Conservation (phyloP, 2,888 invertebrate genomes). For the Allacma fusca region DNA sequence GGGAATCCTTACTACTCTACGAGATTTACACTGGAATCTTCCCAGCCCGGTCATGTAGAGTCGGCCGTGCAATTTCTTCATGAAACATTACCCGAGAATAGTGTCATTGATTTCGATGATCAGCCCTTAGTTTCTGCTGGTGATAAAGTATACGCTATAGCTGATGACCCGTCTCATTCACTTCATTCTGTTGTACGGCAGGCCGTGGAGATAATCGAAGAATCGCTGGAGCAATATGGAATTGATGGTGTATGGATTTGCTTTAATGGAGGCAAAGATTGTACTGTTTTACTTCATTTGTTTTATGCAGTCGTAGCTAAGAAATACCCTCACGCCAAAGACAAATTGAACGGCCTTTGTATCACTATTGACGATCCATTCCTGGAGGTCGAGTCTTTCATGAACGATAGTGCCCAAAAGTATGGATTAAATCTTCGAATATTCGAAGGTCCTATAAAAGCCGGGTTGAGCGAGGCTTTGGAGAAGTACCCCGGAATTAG, state of each 20-base stretch:
- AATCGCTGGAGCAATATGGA: slow-evolving; percentile 72
- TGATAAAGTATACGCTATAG: slow-evolving; percentile 58
- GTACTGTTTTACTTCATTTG: slow-evolving; percentile 87
- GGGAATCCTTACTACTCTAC: slow-evolving; percentile 68
- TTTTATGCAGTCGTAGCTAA: slow-evolving; percentile 67
- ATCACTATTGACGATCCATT: slow-evolving; percentile 83
- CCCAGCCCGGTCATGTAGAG: slow-evolving; percentile 63
- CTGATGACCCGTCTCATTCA: slow-evolving; percentile 49
- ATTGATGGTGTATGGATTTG: slow-evolving; percentile 83
- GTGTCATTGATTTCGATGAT: slow-evolving; percentile 66
- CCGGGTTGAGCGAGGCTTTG: slow-evolving; percentile 73
- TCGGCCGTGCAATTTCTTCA: slow-evolving; percentile 64
- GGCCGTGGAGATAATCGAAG: slow-evolving; percentile 69
- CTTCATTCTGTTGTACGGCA: slow-evolving; percentile 56
- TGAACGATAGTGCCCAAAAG: slow-evolving; percentile 73
- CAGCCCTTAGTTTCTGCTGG: slow-evolving; percentile 63
- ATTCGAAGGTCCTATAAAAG: slow-evolving; percentile 76
- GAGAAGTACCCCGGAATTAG: slow-evolving; percentile 71
- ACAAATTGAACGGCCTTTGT: slow-evolving; percentile 76
- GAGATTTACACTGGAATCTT: slow-evolving; percentile 68
- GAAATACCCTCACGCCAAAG: slow-evolving; percentile 62
- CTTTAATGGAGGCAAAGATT: slow-evolving; percentile 99
- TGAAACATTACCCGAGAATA: slow-evolving; percentile 64
- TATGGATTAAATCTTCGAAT: slow-evolving; percentile 72
- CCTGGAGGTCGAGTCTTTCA: slow-evolving; percentile 82